Evolutionary conservation across 2,113 vertebrate genomes (phyloP).

Genomic region (Melanerpes formicivorus): DNA sequence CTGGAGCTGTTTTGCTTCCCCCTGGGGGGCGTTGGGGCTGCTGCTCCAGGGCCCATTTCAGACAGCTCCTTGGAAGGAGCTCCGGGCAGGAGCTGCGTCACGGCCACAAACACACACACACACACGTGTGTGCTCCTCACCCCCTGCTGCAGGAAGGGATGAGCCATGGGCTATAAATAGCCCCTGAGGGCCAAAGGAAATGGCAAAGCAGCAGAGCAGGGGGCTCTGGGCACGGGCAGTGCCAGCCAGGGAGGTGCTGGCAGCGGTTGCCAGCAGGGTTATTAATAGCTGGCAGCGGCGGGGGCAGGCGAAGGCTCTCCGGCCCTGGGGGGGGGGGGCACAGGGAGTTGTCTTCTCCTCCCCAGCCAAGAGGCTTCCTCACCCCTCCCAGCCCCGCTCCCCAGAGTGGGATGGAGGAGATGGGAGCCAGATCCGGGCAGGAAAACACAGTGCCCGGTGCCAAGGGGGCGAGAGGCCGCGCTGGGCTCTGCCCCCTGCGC

Average conservation of each 20-base stretch:
- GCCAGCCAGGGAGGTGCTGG: constrained; percentile 10
- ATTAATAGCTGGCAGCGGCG: constrained; percentile 13
- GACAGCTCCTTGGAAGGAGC: neutral
- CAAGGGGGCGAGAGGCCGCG: neutral
- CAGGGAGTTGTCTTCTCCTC: neutral
- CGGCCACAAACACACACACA: neutral
- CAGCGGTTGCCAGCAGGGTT: neutral
- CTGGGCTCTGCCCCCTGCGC: neutral
- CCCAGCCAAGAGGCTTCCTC: accelerated
- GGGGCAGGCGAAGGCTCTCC: neutral
- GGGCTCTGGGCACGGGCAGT: neutral
- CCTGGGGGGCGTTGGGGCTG: accelerated
- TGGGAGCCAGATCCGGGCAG: accelerated
- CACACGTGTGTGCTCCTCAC: neutral
- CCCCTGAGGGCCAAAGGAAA: neutral
- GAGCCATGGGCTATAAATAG: constrained; percentile 49
- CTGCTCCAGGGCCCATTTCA: neutral
- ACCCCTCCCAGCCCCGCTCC: too few species aligned
- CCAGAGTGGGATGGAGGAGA: neutral
- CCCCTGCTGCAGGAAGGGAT: neutral
- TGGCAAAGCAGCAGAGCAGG: neutral
- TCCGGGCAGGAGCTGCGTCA: neutral
- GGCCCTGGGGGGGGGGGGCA: neutral
- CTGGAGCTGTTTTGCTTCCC: neutral
- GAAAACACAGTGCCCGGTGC: neutral